Evolutionary conservation across 2,888 invertebrate species (phyloP), one percentile per base, ranked within the genome.

Genomic region (Drosophila mettleri): DNA sequence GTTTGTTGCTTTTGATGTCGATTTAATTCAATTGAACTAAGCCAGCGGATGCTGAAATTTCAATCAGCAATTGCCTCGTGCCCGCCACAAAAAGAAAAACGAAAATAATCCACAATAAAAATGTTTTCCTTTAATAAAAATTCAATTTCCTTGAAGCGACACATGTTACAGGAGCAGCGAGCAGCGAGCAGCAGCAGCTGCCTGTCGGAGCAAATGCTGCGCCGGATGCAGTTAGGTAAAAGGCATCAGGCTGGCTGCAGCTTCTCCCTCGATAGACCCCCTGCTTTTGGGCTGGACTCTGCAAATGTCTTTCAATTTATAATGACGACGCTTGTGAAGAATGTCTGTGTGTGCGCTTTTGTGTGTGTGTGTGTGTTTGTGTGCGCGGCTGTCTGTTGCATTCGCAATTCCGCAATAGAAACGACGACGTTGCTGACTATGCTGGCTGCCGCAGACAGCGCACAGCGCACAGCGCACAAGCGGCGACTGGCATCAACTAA

Each of bases 121-220:
- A 81, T 88, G 80, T 89, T 89, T 89, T 89, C 87, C 89, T 89
- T 89, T 87, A 89, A 89, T 89, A 89, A 89, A 89, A 89, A 89
- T 89, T 89, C 89, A 89, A 89, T 89, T 89, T 89, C 89, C 89
- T 81, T 62, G 71, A 77, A 86, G 87, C 81, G 82, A 83, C 89
- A 89, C 88, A 89, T 89, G 89, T 89, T 80, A 78, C 77, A 53
- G 67, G 63, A 57, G 54, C 55, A 53, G 9, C 24, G 24, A 24
- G 43, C 76, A 54, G 62, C 62, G n/a, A 58, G 59, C 52, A 49
- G 27, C 76, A 54, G 62, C 62, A 61, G 78, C 68, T 74, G 73
- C 61, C 80, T 66, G 78, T 60, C 60, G 43, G 52, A 20, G 33
- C 18, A 36, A 49, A 34, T 36, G n/a, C 29, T 55, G 55, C 46